Evolutionary conservation across 2,113 vertebrate genomes (phyloP).

Genomic region (Siniperca chuatsi): DNA sequence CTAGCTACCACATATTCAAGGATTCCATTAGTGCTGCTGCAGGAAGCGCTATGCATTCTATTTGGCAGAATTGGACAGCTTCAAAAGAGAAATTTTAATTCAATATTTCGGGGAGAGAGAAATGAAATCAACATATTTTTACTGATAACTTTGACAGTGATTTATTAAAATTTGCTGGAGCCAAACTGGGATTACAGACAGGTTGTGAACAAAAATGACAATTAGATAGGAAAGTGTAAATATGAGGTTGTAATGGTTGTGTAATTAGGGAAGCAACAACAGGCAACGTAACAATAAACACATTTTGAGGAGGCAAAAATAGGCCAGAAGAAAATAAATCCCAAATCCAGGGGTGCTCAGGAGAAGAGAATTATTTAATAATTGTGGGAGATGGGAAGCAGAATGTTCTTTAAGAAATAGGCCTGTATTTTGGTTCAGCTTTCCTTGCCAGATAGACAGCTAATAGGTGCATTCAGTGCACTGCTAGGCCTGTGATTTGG

Average conservation of each 20-base stretch:
- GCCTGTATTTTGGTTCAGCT: slow-evolving; percentile 35
- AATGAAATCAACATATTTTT: slow-evolving; percentile 65
- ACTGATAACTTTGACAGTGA: slow-evolving; percentile 56
- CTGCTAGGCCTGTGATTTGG: slow-evolving; percentile 71
- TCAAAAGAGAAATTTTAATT: slow-evolving; percentile 71
- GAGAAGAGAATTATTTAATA: slow-evolving; percentile 38
- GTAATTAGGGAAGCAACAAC: slow-evolving; percentile 54
- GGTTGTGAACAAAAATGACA: slow-evolving; percentile 38
- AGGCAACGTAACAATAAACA: slow-evolving; percentile 41
- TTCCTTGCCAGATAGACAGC: slow-evolving; percentile 52
- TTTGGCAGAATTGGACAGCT: slow-evolving; percentile 56
- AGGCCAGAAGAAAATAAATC: slow-evolving; percentile 30
- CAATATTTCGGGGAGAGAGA: slow-evolving; percentile 51
- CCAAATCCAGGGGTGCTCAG: slow-evolving; percentile 1
- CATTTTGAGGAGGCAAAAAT: slow-evolving; percentile 39
- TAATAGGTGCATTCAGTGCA: slow-evolving; percentile 75
- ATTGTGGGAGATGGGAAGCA: slow-evolving; percentile 27
- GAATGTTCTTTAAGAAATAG: slow-evolving; percentile 45
- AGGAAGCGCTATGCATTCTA: slow-evolving; percentile 54
- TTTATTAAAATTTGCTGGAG: slow-evolving; percentile 39
- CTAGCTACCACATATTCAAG: slow-evolving; percentile 52
- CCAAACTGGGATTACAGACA: slow-evolving; percentile 19
- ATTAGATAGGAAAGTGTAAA: slow-evolving; percentile 56
- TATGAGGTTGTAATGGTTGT: slow-evolving; percentile 36
- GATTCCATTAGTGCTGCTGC: slow-evolving; percentile 70